Evolutionary conservation across 1,140 invertebrate species (phyloP).

Genomic region (Calephelis virginiensis): DNA sequence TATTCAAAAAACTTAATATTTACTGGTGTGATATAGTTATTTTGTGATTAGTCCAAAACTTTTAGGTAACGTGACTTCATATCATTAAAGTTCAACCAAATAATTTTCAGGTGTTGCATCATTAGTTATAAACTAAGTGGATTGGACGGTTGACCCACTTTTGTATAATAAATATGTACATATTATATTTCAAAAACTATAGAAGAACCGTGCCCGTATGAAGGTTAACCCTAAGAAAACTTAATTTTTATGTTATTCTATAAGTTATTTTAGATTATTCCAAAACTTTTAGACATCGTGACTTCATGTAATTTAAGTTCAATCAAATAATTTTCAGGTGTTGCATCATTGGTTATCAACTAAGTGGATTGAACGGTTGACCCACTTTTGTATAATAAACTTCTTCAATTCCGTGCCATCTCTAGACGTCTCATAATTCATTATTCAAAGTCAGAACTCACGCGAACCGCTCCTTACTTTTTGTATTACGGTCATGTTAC

Average conservation of each 20-base stretch:
- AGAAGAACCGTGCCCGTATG: no score
- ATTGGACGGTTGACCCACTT: slow-evolving; percentile 54
- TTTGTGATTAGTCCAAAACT: no score
- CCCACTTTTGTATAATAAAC: slow-evolving; percentile 61
- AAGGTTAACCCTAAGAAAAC: no score
- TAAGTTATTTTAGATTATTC: no score
- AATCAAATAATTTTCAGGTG: neutral
- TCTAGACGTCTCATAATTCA: slow-evolving; percentile 59
- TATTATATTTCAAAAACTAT: no score
- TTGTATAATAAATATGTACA: slow-evolving; percentile 43
- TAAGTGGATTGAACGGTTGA: slow-evolving; percentile 48
- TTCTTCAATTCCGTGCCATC: slow-evolving; percentile 57
- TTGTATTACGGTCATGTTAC: slow-evolving; percentile 34
- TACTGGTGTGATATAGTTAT: no score
- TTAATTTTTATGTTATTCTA: no score
- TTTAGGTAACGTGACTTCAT: no score
- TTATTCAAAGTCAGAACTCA: slow-evolving; percentile 64
- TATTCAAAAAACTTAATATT: no score
- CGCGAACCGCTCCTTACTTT: slow-evolving; percentile 55
- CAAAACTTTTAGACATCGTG: no score
- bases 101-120: slow-evolving; percentile 30
- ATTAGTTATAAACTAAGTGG: slow-evolving; percentile 34
- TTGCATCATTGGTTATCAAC: slow-evolving; percentile 52
- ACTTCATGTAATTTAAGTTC: no score
- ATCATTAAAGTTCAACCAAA: neutral